Base-by-base conservation (phyloP, 2,797 vertebrate species). In the Melanotaenia parkinsoni region DNA sequence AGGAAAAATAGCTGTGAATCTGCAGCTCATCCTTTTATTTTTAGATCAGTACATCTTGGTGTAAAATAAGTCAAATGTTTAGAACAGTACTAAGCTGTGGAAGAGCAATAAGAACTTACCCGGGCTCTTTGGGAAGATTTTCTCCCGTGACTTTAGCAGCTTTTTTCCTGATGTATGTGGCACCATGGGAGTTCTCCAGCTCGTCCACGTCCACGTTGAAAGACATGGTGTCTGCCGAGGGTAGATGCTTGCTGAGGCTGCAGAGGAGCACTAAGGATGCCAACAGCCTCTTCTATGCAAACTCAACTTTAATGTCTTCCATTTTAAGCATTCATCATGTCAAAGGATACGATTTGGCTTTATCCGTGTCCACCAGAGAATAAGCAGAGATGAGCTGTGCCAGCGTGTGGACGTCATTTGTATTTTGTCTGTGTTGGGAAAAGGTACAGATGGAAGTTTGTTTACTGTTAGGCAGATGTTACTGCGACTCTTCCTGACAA, bases 371-470 rank as follows among this genome's bases (percentile, higher is more conserved):
- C 77, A 99, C 97, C 72, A 99, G 93, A 6, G 98, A 99, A 84
- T 99, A 99, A 0, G 98, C 98, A 56, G 98, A 99, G 91, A 99
- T 99, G 81, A 99, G 97, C 62, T 99, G 98, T 0, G 98, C 98
- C 91, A 99, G 85, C 1, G 97, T 99, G 87, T 98, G 96, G 67
- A 96, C 86, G 70, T 99, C 98, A 58, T 97, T 97, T 2, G 95
- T 95, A 93, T 99, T 99, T 85, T 98, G 97, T 85, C 97, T 99
- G 86, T 74, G 53, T 58, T 0, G 16, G 35, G 7, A 56, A 8
- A 43, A 59, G 5, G 9, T 28, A 37, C 13, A 54, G 33, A 38
- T 1, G 26, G 12, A 22, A 45, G 9, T 51, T 28, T 35, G 0
- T 38, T 5, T 37, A 13, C 33, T 14, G 9, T 38, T 16, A 18